These are phyloP conservation scores for Nebria ingens DNA, from an alignment of 1,140 invertebrate genomes.

Conservation along the genomic window DNA sequence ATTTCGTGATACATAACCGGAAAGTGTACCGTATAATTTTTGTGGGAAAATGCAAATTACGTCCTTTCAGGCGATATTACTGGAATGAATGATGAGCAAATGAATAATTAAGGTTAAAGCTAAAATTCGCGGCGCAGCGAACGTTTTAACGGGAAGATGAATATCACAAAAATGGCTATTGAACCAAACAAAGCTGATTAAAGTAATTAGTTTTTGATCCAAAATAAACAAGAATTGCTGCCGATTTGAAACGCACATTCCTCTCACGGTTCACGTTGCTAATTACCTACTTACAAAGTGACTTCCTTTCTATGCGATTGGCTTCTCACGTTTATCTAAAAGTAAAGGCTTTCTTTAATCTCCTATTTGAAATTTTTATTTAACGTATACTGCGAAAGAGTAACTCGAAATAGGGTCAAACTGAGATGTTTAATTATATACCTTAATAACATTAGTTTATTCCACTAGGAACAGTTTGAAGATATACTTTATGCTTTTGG, in stretches of 20 bases:
- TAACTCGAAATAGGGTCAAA: no score
- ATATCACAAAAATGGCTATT: slow-evolving; percentile 2
- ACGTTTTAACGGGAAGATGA: neutral
- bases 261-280: neutral
- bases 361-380: no score
- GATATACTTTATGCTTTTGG: no score
- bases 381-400: no score
- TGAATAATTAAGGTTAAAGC: slow-evolving; percentile 4
- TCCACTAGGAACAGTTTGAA: no score
- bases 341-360: no score
- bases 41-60: neutral
- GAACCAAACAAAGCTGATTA: slow-evolving; percentile 5
- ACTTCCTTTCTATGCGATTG: no score
- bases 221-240: slow-evolving; percentile 3
- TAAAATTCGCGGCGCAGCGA: neutral
- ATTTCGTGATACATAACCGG: neutral
- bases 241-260: neutral
- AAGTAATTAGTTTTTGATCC: slow-evolving; percentile 6
- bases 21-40: no score
- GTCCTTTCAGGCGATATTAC: neutral
- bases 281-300: neutral
- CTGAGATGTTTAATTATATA: no score
- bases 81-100: neutral
- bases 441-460: no score
- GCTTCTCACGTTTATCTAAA: no score